Conservation (phyloP, 2,797 vertebrate genomes). For the Enteromius thamalakanensis region DNA sequence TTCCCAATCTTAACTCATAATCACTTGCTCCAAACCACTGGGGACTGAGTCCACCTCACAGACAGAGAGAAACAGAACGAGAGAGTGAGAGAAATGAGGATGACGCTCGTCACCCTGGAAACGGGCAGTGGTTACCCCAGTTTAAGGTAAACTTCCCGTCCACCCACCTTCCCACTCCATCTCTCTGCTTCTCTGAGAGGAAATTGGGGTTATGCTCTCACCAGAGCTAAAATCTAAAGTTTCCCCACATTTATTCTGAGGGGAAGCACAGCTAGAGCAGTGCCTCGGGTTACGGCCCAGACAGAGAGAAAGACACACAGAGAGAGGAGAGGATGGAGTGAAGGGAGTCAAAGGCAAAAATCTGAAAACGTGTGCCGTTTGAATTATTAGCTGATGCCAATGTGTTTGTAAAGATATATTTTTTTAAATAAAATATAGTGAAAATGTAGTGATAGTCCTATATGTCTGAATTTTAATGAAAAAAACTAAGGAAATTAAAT, state of each 20-base stretch:
- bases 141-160: constrained; percentile 39
- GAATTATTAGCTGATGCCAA: background rate
- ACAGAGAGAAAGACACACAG: constrained; percentile 2
- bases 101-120: constrained; percentile 37
- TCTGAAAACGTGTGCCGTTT: background rate
- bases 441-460: background rate
- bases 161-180: constrained; percentile 30
- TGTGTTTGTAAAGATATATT: background rate
- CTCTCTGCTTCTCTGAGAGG: constrained; percentile 41
- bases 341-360: background rate
- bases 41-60: constrained; percentile 30
- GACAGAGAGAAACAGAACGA: constrained; percentile 8
- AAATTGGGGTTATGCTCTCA: constrained; percentile 49
- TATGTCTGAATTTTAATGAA: background rate
- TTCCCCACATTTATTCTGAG: constrained; percentile 50
- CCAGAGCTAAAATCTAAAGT: constrained; percentile 49
- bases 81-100: constrained; percentile 37
- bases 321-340: constrained; percentile 22
- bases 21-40: constrained; percentile 66
- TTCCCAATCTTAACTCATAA: constrained; percentile 69
- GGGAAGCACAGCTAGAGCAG: constrained; percentile 25
- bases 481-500: background rate
- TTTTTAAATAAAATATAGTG: background rate
- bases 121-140: constrained; percentile 47
- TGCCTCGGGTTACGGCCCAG: constrained; percentile 42